Evolutionary conservation across 2,113 vertebrate genomes (phyloP).

Genomic region (Otocyon megalotis): DNA sequence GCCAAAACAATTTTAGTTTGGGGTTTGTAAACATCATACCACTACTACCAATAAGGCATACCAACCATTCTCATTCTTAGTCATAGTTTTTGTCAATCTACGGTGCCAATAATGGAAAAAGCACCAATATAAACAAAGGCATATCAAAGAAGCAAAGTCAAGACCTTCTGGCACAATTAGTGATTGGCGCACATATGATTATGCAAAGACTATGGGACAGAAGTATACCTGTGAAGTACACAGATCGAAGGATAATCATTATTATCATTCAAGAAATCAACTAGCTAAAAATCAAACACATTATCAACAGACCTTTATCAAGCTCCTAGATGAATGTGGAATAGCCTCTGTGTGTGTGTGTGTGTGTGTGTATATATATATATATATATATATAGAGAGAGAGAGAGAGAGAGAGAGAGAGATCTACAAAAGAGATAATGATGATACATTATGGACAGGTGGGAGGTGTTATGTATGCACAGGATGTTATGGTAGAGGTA

Average conservation of each 20-base stretch:
- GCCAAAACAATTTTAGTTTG: not conserved
- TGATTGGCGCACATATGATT: not conserved
- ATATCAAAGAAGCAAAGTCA: not conserved
- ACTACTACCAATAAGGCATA: not conserved
- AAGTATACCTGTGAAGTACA: not conserved
- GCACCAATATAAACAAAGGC: not conserved
- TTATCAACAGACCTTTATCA: not conserved
- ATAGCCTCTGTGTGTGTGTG: not conserved
- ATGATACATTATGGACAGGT: not conserved
- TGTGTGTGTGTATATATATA: no score
- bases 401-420: not conserved
- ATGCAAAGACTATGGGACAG: not conserved
- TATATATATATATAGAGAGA: no score
- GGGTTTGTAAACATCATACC: not conserved
- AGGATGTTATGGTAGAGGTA: not conserved
- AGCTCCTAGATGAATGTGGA: not conserved
- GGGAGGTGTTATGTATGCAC: fast-evolving
- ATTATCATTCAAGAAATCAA: constrained; percentile 18
- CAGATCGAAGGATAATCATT: not conserved
- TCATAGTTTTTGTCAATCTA: not conserved
- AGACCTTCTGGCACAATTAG: not conserved
- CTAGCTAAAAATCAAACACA: constrained; percentile 41
- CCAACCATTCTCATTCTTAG: not conserved
- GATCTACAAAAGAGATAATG: not conserved
- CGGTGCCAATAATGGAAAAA: not conserved